A percentile compares a stretch with the other conserved stretches of the same genome.
These are phyloP conservation scores for Halichondria panicea DNA, from an alignment of 37 sponge, comb jelly and placozoan genomes.

Conservation along the genomic window DNA sequence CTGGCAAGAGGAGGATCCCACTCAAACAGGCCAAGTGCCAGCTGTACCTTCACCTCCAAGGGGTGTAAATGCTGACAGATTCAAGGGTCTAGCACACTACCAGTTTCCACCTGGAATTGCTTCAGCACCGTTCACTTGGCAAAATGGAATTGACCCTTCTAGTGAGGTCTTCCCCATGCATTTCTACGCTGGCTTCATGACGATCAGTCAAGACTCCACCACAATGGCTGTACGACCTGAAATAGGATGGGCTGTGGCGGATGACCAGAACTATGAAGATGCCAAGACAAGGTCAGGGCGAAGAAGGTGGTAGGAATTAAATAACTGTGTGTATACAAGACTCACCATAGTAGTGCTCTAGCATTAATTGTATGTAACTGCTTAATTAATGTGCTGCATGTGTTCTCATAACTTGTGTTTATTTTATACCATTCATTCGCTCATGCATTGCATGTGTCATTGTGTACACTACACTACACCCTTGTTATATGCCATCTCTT, in stretches of 20 bases:
- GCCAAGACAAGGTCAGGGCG: neutral
- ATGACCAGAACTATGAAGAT: conserved; percentile 4
- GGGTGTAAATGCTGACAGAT: neutral
- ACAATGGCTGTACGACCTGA: conserved; percentile 47
- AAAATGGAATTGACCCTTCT: neutral
- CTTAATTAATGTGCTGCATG: too few relatives aligned
- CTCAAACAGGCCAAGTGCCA: neutral
- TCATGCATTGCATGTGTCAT: too few relatives aligned
- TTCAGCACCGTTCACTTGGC: conserved; percentile 47
- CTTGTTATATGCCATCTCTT: too few relatives aligned
- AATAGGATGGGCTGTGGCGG: conserved; percentile 63
- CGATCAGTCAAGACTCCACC: conserved; percentile 23
- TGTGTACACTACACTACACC: too few relatives aligned
- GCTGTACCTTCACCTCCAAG: too few relatives aligned
- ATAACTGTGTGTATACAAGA: too few relatives aligned
- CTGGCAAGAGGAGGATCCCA: conserved; percentile 3
- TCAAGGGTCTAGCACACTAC: neutral
- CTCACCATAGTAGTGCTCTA: too few relatives aligned
- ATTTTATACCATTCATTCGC: too few relatives aligned
- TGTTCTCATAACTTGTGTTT: too few relatives aligned
- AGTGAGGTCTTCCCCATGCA: conserved; percentile 20
- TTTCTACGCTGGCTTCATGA: conserved; percentile 65
- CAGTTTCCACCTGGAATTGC: conserved; percentile 42
- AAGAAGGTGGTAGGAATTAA: neutral
- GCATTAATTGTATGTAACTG: too few relatives aligned